Evolutionary conservation across 64 coral and sea anemone genomes (phyloP).

Genomic region (Astreopora myriophthalma): DNA sequence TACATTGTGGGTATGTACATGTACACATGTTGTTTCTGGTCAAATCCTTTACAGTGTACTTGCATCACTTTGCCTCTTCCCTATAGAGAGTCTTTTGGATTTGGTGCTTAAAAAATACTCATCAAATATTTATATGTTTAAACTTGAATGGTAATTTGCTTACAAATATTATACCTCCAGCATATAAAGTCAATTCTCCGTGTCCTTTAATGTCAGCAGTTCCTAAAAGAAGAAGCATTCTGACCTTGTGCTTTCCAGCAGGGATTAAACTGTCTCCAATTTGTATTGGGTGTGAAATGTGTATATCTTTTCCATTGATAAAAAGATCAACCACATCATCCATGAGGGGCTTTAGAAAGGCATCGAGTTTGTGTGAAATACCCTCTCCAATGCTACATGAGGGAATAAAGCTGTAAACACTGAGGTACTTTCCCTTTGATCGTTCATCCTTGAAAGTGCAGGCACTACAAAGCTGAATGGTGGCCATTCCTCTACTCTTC

Average conservation of each 20-base stretch:
- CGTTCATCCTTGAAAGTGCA: constrained; percentile 57
- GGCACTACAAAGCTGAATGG: constrained; percentile 62
- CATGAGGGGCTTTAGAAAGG: constrained; percentile 48
- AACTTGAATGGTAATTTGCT: no score
- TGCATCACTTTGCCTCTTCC: no score
- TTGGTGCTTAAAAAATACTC: no score
- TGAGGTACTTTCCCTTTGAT: constrained; percentile 45
- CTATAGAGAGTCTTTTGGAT: no score
- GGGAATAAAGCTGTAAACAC: constrained; percentile 74
- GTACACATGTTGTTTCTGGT: no score
- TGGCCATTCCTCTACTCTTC: constrained; percentile 74
- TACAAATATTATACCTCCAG: constrained; percentile 15
- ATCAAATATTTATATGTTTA: no score
- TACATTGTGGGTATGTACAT: no score
- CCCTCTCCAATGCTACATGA: constrained; percentile 47
- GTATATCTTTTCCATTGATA: constrained; percentile 25
- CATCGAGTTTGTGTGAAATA: constrained; percentile 68
- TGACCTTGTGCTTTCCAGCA: constrained; percentile 43
- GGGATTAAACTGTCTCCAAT: background rate
- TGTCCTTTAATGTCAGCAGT: constrained; percentile 33
- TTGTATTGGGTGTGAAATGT: background rate
- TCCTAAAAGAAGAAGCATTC: background rate
- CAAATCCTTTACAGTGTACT: no score
- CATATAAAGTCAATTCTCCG: constrained; percentile 39
- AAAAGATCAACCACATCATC: constrained; percentile 57